These are phyloP conservation scores for Nasonia vitripennis DNA, from an alignment of 1,140 invertebrate species.

Conservation along the genomic window DNA sequence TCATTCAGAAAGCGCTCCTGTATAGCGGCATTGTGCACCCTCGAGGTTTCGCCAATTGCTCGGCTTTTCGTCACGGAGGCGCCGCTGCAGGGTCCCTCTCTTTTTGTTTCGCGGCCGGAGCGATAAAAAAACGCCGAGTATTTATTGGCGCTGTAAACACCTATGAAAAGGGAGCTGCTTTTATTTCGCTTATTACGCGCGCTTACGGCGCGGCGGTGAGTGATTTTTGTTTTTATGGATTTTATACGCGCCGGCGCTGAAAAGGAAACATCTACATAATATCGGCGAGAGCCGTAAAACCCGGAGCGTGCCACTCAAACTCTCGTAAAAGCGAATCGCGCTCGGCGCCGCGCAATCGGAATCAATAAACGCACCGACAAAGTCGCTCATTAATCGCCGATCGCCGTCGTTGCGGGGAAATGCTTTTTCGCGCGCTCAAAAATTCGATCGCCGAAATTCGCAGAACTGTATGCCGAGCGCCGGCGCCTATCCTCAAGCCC, in stretches of 20 bases:
- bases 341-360: not conserved
- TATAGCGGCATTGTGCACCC: not conserved
- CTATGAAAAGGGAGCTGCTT: not conserved
- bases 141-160: too few relatives aligned
- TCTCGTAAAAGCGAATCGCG: slow-evolving; percentile 13
- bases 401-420: not conserved
- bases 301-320: not conserved
- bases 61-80: not conserved
- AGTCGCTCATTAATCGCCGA: not conserved
- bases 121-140: too few relatives aligned
- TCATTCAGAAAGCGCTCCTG: slow-evolving; percentile 59
- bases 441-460: too few relatives aligned
- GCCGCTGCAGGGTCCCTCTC: not conserved
- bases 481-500: not conserved
- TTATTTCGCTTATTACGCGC: not conserved
- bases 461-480: too few relatives aligned
- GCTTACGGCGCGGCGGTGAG: not conserved
- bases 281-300: not conserved
- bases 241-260: not conserved
- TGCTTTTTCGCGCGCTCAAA: too few relatives aligned
- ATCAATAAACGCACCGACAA: slow-evolving; percentile 1
- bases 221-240: not conserved
- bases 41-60: slow-evolving; percentile 1
- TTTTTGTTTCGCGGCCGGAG: not conserved
- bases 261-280: slow-evolving; percentile 4